Evolutionary conservation across 2,888 invertebrate genomes (phyloP).

Genomic region (Drosophila putrida): DNA sequence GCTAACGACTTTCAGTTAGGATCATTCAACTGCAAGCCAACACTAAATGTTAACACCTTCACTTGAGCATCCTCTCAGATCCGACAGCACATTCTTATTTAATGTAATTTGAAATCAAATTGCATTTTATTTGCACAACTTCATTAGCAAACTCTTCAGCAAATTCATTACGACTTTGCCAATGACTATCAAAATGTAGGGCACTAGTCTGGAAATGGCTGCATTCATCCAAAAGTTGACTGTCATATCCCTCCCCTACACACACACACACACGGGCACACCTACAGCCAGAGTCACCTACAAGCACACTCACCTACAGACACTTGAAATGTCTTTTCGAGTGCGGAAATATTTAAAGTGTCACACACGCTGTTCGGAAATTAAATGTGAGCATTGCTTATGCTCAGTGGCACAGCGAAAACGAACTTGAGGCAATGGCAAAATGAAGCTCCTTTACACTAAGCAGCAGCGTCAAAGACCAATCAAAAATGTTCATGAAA

Average conservation of each 20-base stretch:
- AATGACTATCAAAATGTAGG: conserved; percentile 76
- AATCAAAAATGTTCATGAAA: neutral
- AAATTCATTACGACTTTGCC: conserved; percentile 73
- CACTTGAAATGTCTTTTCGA: conserved; percentile 63
- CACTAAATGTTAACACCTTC: conserved; percentile 43
- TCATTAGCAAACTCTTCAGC: conserved; percentile 77
- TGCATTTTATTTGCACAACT: conserved; percentile 73
- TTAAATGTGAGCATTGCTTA: conserved; percentile 72
- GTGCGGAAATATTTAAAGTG: conserved; percentile 82
- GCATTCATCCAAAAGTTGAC: conserved; percentile 53
- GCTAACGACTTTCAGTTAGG: conserved; percentile 43
- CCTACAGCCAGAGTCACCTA: conserved; percentile 12
- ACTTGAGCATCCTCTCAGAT: conserved; percentile 7
- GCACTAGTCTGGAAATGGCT: conserved; percentile 56
- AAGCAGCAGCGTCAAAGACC: neutral
- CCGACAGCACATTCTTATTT: conserved; percentile 54
- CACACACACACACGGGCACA: conserved; percentile 11
- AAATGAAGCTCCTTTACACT: conserved; percentile 35
- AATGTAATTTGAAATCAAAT: conserved; percentile 74
- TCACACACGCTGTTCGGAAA: conserved; percentile 76
- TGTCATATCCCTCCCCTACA: conserved; percentile 5
- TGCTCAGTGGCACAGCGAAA: conserved; percentile 46
- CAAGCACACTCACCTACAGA: conserved; percentile 31
- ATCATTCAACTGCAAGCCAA: conserved; percentile 26
- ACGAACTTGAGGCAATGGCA: conserved; percentile 10